Percentiles rank a stretch among this genome's conserved stretches.
phyloP scores from a whole-genome alignment of 2,113 vertebrate species.

The Oryzias melastigma region DNA sequence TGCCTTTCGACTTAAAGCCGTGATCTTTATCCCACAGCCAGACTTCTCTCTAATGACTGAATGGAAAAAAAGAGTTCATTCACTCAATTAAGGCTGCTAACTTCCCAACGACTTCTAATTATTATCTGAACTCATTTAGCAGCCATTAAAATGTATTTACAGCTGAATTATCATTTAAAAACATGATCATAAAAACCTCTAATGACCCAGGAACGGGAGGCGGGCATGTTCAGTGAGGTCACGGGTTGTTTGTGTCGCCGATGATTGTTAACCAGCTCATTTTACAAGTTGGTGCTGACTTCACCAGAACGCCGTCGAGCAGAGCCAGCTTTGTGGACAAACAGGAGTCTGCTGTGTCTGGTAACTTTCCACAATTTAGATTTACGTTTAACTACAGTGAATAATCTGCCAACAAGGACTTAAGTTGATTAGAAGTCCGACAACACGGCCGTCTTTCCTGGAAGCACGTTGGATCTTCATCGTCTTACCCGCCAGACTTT shows the following conservation, averaged over 20 bases:
- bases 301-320: slow-evolving; percentile 12
- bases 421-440: not conserved
- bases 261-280: too few species aligned
- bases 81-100: not conserved
- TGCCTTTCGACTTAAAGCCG: slow-evolving; percentile 31
- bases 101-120: slow-evolving; percentile 6
- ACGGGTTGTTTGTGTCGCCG: too few species aligned
- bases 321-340: not conserved
- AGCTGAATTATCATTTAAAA: not conserved
- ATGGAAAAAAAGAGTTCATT: slow-evolving; percentile 8
- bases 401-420: not conserved
- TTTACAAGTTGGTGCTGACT: slow-evolving; percentile 6
- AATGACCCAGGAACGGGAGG: too few species aligned
- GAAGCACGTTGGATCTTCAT: not conserved
- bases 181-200: not conserved
- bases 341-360: slow-evolving; percentile 13
- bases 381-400: not conserved
- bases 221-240: too few species aligned
- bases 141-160: not conserved
- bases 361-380: slow-evolving; percentile 30
- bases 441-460: not conserved
- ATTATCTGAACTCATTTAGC: not conserved
- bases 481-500: not conserved
- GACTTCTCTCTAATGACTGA: slow-evolving; percentile 8
- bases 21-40: slow-evolving; percentile 31